These are phyloP conservation scores for Crocodylus rhombifer DNA, from an alignment of 2,797 vertebrate species.

Conservation along the genomic window DNA sequence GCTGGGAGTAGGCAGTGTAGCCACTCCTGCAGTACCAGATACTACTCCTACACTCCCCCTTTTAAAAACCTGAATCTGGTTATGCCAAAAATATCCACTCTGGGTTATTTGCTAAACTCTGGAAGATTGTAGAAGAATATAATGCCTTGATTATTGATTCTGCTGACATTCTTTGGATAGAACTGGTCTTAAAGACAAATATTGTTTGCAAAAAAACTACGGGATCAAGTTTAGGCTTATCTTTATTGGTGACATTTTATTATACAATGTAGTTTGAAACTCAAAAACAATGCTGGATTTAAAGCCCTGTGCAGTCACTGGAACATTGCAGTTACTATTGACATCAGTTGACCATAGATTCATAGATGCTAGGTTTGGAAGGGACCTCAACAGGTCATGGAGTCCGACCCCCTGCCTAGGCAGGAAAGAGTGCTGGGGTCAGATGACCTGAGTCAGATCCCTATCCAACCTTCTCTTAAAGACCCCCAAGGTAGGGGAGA, in stretches of 20 bases:
- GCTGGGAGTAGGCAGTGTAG: too few species aligned
- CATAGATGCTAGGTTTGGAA: too few species aligned
- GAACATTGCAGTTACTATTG: neutral
- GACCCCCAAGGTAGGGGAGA: too few species aligned
- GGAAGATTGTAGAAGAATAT: neutral
- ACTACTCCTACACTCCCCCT: too few species aligned
- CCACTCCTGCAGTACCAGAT: too few species aligned
- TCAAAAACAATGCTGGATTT: neutral
- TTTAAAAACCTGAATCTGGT: neutral
- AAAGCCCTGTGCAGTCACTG: neutral
- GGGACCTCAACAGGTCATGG: too few species aligned
- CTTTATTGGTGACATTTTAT: neutral
- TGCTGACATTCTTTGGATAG: neutral
- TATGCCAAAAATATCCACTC: neutral
- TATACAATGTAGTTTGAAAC: neutral
- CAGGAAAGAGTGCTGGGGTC: too few species aligned
- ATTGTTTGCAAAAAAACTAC: neutral
- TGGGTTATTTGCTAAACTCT: constrained; percentile 21
- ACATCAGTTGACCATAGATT: neutral
- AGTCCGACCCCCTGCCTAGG: too few species aligned
- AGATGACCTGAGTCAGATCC: too few species aligned
- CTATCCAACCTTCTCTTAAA: too few species aligned
- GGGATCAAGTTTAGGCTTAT: neutral
- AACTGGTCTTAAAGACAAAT: neutral
- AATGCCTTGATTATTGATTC: too few species aligned